These are phyloP conservation scores for Drosophila erecta DNA, from an alignment of 1,140 invertebrate genomes.

Conservation along the genomic window DNA sequence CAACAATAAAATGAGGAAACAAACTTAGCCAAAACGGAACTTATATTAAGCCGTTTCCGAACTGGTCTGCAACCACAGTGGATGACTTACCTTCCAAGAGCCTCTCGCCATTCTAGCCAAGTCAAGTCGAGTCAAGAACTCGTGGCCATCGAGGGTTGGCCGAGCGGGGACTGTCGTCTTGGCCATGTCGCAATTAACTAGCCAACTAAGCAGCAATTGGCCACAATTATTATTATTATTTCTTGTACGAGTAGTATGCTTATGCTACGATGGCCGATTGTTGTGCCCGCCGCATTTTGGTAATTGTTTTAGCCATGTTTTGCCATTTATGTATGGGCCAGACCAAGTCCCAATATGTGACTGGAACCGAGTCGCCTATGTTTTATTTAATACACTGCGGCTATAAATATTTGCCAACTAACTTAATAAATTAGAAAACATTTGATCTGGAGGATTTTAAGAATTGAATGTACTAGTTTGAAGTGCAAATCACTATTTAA, in stretches of 20 bases:
- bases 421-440: not conserved
- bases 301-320: constrained; percentile 82
- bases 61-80: constrained; percentile 28
- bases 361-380: constrained; percentile 18
- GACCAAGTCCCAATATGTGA: constrained; percentile 51
- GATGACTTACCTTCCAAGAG: constrained; percentile 19
- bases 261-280: constrained; percentile 35
- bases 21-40: constrained; percentile 1
- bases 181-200: constrained; percentile 80
- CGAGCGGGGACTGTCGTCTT: constrained; percentile 36
- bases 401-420: not conserved
- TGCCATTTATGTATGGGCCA: constrained; percentile 65
- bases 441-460: too few relatives aligned
- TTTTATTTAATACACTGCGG: constrained; percentile 38
- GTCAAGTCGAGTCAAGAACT: constrained; percentile 34
- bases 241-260: constrained; percentile 58
- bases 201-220: constrained; percentile 80
- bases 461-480: not conserved
- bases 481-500: not conserved
- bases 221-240: constrained; percentile 82
- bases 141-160: constrained; percentile 31
- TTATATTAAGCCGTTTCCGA: constrained; percentile 19
- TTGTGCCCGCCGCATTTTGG: constrained; percentile 54
- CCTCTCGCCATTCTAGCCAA: constrained; percentile 20
- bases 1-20: constrained; percentile 12